Conservation (phyloP, 2,797 vertebrate genomes). For the Mus caroli region DNA sequence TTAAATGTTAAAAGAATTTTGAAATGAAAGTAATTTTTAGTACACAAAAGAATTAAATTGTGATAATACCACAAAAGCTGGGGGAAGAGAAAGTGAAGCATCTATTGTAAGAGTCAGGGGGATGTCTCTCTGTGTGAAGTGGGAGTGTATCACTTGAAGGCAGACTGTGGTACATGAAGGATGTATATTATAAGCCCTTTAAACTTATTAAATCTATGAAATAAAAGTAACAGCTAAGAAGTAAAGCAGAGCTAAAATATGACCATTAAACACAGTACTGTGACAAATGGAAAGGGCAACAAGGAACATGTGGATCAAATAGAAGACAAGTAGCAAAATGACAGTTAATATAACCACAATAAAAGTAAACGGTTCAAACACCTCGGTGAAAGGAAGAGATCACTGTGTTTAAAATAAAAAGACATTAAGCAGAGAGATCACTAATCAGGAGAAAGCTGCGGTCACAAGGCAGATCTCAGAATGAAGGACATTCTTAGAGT, state of each 20-base stretch:
- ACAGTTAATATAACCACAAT: background rate
- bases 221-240: background rate
- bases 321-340: background rate
- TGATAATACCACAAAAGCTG: background rate
- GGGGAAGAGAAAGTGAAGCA: background rate
- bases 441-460: background rate
- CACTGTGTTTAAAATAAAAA: background rate
- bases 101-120: background rate
- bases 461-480: background rate
- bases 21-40: constrained; percentile 39
- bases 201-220: background rate
- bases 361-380: background rate
- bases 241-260: background rate
- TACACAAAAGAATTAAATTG: background rate
- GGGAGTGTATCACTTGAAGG: background rate
- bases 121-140: background rate
- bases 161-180: background rate
- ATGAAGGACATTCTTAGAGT: background rate
- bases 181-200: background rate
- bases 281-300: background rate
- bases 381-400: background rate
- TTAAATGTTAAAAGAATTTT: background rate
- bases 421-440: background rate
- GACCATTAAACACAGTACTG: background rate
- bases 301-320: background rate